Evolutionary conservation across 2,888 invertebrate species (phyloP), one percentile per base, ranked within the genome.

Genomic region (Clivina fossor): DNA sequence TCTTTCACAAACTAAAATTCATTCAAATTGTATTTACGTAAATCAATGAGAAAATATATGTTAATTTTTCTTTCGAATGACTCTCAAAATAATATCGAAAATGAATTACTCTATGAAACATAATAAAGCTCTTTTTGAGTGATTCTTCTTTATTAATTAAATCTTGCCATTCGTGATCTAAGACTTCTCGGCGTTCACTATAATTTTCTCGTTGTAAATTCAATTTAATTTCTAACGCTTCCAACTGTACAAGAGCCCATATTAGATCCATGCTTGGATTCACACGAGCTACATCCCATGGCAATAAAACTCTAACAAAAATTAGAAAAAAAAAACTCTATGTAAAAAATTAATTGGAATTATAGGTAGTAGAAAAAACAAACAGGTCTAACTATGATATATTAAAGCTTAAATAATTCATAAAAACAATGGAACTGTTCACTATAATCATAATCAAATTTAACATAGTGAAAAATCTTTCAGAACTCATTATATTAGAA

Each of bases 261-360:
- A 82, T 78, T 68, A 80, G 74, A 55, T 81, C 71, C 2, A 79
- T 76, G 43, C 78, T 76, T 0, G 83, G 80, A 0, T 78, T 78
- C 0, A 76, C 74, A 1, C 81, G 78, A 0, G 81, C 77, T 1
- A 78, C 71, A 63, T 83, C 83, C 81, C 82, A 82, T 74, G n/a
- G n/a, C n/a, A n/a, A n/a, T n/a, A n/a, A n/a, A n/a, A n/a, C n/a
- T n/a, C n/a, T n/a, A n/a, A 22, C 15, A n/a, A 4, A 19, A 16
- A 4, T 3, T 13, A 24, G 26, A 8, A 28, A 48, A 20, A 50
- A 22, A 11, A 22, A n/a, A n/a, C n/a, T 49, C 8, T 40, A 41
- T 13, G 15, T 41, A n/a, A n/a, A n/a, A n/a, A n/a, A n/a, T n/a
- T n/a, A n/a, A n/a, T n/a, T n/a, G n/a, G n/a, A n/a, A n/a, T n/a